A percentile compares a stretch with the other conserved stretches of the same genome.
Conservation (phyloP, 2,113 vertebrate species). For the Nothobranchius kuhntae region DNA sequence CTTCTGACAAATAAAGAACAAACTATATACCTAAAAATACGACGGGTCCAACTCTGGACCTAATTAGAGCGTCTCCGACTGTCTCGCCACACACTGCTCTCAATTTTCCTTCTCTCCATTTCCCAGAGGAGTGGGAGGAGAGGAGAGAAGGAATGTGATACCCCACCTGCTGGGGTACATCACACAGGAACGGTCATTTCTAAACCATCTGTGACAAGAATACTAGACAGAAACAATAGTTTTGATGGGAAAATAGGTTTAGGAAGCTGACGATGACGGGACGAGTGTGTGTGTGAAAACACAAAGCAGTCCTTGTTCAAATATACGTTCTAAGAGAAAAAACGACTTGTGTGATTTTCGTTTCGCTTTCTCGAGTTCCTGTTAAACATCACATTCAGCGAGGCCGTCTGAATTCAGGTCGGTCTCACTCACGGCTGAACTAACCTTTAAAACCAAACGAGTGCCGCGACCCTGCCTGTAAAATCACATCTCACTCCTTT, state of each 20-base stretch:
- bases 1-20: neutral
- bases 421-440: conserved; percentile 15
- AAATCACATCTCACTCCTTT: conserved; percentile 46
- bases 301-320: conserved; percentile 2
- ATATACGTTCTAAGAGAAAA: neutral
- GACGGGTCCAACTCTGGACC: conserved; percentile 34
- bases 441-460: conserved; percentile 34
- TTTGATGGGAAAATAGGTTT: conserved; percentile 12
- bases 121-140: conserved; percentile 51
- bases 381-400: conserved; percentile 22
- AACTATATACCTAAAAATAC: conserved; percentile 31
- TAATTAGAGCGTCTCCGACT: conserved; percentile 57
- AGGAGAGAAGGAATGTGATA: conserved; percentile 35
- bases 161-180: conserved; percentile 55
- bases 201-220: conserved; percentile 52
- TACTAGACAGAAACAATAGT: conserved; percentile 21
- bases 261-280: neutral
- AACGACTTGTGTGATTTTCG: neutral
- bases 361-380: conserved; percentile 8
- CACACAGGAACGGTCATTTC: conserved; percentile 38
- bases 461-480: conserved; percentile 17
- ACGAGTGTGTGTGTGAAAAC: neutral
- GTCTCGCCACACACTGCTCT: conserved; percentile 49
- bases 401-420: conserved; percentile 38
- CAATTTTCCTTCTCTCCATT: conserved; percentile 18